These are phyloP conservation scores for Gisinianus flammeolus DNA, from an alignment of 2,888 invertebrate species.

Conservation along the genomic window DNA sequence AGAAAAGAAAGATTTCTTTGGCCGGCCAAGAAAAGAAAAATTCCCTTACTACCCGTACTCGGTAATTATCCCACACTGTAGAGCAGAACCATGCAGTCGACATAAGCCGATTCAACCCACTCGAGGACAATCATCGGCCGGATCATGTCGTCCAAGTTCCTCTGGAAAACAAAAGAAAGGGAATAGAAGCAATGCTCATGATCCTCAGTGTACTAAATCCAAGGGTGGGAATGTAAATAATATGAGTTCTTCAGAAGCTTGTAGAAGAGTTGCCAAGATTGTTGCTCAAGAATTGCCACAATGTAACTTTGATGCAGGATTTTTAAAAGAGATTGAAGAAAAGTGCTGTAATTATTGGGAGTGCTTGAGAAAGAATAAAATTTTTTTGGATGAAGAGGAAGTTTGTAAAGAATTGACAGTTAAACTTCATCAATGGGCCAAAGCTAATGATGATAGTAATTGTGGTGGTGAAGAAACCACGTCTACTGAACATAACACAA, in stretches of 20 bases:
- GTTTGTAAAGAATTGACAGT: background rate
- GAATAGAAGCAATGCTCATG: no score
- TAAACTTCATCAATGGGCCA: background rate
- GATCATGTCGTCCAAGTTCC: background rate
- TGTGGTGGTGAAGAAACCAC: background rate
- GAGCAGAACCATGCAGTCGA: background rate
- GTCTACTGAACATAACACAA: background rate
- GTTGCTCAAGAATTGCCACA: background rate
- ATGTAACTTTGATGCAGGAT: background rate
- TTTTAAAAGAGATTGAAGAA: conserved; percentile 5
- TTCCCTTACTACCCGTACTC: conserved; percentile 2
- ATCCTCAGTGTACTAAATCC: background rate
- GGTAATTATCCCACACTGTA: conserved; percentile 7
- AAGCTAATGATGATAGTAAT: background rate
- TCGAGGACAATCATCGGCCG: background rate
- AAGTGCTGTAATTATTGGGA: background rate
- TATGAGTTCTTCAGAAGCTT: background rate
- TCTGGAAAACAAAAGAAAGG: no score
- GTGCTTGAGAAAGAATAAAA: background rate
- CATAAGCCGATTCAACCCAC: background rate
- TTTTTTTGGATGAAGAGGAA: background rate
- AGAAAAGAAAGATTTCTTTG: conserved; percentile 11
- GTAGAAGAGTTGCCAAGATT: background rate
- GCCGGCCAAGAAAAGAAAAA: conserved; percentile 7
- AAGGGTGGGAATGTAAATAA: background rate